Conservation (phyloP, 2,888 invertebrate species). For the Fragum fragum region DNA sequence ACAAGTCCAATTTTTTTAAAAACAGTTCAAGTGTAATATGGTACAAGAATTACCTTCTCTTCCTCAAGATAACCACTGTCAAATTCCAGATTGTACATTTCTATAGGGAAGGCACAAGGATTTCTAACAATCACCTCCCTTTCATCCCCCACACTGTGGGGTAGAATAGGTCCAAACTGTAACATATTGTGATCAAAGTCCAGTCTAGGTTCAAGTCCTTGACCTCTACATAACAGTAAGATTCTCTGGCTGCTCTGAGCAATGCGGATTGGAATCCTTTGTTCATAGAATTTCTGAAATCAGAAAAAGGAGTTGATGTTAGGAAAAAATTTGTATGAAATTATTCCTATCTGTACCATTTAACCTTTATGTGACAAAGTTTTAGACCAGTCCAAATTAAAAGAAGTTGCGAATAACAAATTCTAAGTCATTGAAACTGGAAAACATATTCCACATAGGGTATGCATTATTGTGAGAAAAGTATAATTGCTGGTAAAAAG, state of each 20-base stretch:
- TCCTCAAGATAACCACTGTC: conserved; percentile 88
- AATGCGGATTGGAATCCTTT: conserved; percentile 84
- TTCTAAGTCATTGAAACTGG: no score
- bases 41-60: conserved; percentile 84
- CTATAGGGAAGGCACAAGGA: conserved; percentile 90
- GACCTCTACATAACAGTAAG: conserved; percentile 84
- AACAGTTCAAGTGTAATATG: no score
- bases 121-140: conserved; percentile 90
- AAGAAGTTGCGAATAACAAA: no score
- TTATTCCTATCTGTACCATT: no score
- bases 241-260: conserved; percentile 86
- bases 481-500: no score
- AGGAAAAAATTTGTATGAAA: no score
- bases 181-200: conserved; percentile 87
- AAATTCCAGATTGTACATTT: conserved; percentile 91
- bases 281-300: conserved; percentile 85
- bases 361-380: no score
- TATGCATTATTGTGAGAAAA: no score
- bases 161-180: conserved; percentile 90
- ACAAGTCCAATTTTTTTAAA: no score
- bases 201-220: conserved; percentile 86
- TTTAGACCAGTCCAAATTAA: no score
- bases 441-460: no score
- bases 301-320: background rate
- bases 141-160: conserved; percentile 89